phyloP scores from a whole-genome alignment of 2,113 vertebrate species.

The Argyrosomus japonicus region DNA sequence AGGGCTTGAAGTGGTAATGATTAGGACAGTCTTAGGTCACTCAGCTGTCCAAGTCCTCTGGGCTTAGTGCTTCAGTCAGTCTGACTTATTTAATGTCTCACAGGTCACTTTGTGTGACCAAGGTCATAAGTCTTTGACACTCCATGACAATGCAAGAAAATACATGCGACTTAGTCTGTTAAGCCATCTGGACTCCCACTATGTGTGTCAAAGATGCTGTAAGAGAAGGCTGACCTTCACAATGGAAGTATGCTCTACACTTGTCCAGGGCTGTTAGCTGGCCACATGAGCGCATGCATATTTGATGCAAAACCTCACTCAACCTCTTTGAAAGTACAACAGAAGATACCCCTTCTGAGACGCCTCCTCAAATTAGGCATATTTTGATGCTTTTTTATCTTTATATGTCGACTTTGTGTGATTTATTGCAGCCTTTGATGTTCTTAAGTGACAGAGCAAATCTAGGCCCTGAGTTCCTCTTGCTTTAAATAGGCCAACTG shows the following conservation, averaged over 20 bases:
- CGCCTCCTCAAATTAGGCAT: not conserved
- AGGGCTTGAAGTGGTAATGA: constrained; percentile 15
- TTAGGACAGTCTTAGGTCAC: constrained; percentile 1
- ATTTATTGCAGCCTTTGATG: constrained; percentile 56
- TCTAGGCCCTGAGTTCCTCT: constrained; percentile 48
- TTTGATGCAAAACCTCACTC: constrained; percentile 56
- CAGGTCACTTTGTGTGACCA: constrained; percentile 29
- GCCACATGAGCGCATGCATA: constrained; percentile 48
- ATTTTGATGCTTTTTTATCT: constrained; percentile 12
- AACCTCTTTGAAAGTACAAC: constrained; percentile 32
- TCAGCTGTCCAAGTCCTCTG: not conserved
- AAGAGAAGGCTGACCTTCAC: constrained; percentile 64
- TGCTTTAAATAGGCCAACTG: constrained; percentile 77
- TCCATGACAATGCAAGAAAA: constrained; percentile 18
- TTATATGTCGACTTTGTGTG: not conserved
- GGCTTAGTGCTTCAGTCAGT: constrained; percentile 26
- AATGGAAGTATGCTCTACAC: constrained; percentile 30
- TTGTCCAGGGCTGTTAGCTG: constrained; percentile 25
- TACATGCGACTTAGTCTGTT: constrained; percentile 9
- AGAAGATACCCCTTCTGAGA: constrained; percentile 16
- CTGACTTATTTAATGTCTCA: constrained; percentile 37
- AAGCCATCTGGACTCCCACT: constrained; percentile 42
- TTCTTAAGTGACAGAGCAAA: constrained; percentile 55
- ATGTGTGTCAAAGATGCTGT: constrained; percentile 39
- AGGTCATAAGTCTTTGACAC: constrained; percentile 29